Evolutionary conservation across 2,888 invertebrate species (phyloP), one percentile per base, ranked within the genome.

Genomic region (Palloptera scutellata): DNA sequence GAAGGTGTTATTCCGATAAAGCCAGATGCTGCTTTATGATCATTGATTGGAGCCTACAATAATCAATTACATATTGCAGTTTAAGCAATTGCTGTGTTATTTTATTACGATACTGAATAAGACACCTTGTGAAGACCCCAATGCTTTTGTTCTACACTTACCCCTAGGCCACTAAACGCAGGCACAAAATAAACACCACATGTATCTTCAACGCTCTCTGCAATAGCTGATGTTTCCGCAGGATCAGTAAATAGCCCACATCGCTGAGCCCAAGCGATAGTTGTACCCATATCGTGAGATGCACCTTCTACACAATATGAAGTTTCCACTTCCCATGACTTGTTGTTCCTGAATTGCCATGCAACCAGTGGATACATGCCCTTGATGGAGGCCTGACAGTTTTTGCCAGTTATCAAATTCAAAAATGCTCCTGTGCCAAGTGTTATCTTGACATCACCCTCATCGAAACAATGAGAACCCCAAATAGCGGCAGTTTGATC

Each of bases 371-470:
- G 98, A 85, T 97, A 97, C 48, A 97, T 87, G 0, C 96, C 97
- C 63, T 90, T 89, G 5, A 93, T 86, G 58, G 94, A 94, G 0
- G 95, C 92, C 79, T 94, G 93, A 0, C 96, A 92, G 70, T 87
- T 81, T 0, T 78, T 73, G 0, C 93, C 94, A 0, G 96, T 95
- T 80, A 95, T 92, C 45, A 96, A 89, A 81, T 96, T 90, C 54
- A 97, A 85, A 85, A 97, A 97, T 0, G 93, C 92, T 0, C 97
- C 97, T 0, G 97, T 97, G 0, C 97, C 97, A 86, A 97, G 88
- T 0, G 96, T 96, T 1, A 96, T 86, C 81, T 96, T 97, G 1
- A 95, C 88, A 80, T 94, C 92, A 40, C 94, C 93, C 0, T 88
- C 85, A 3, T 89, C 84, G 79, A 93, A 93, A 78, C 94, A 94